Evolutionary conservation across 2,113 vertebrate genomes (phyloP), one percentile per base, ranked within the genome.

Genomic region (Euleptes europaea): DNA sequence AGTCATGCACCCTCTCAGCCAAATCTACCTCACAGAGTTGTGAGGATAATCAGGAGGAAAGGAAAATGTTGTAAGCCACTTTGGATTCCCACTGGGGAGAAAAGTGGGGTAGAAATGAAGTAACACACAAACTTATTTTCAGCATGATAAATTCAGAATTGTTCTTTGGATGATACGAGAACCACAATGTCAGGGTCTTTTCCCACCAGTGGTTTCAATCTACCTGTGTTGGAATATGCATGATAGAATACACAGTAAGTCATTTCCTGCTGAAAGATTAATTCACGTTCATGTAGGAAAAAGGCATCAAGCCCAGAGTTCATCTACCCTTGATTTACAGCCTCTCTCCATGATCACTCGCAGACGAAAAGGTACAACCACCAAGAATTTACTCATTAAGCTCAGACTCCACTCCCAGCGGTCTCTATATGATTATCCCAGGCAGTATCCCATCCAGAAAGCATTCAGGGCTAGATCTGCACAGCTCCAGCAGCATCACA

Each of bases 321-420:
- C 67, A 63, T 65, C 76, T 35, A 31, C 54, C 77, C 67, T 80
- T 83, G 65, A 47, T 80, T 85, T 23, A 71, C 28, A 71, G 51
- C 66, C 70, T 85, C 63, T 80, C 84, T 80, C 66, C 84, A 85
- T 85, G 84, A 85, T 79, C 76, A 79, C 38, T 85, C 77, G 40
- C 63, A 85, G 76, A 85, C 84, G 73, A 85, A 80, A 77, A 65
- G 5, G 31, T 70, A 72, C 21, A 42, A 42, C 42, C 51, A 44
- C 51, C 76, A 79, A 67, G 76, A 72, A 85, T 85, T 42, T 79
- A 60, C 79, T 85, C 60, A 85, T 78, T 85, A 71, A 85, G 23
- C 40, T 85, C 9, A 80, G 84, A 85, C 54, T n/a, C 84, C 69
- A 80, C 23, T 85, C 40, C 63, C 42, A 79, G 42, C 42, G 38